Conservation (phyloP, 2,888 invertebrate species). For the Morpho helenor region DNA sequence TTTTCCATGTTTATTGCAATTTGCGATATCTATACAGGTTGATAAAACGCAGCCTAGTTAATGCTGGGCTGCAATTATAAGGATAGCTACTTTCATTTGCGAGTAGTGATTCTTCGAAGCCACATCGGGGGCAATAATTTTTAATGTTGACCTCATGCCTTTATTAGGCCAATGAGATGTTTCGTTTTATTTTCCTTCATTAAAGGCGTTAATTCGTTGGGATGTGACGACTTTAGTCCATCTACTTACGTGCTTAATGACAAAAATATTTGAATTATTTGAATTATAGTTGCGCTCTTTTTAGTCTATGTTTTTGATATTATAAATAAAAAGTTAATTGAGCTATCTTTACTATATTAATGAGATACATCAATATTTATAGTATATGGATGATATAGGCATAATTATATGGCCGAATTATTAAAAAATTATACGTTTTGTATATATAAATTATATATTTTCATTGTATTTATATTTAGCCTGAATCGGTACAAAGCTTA, state of each 20-base stretch:
- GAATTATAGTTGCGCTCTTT: slow-evolving; percentile 6
- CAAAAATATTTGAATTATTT: too few species aligned
- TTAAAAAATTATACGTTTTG: too few species aligned
- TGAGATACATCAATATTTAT: too few species aligned
- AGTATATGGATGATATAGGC: too few species aligned
- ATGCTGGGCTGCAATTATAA: slow-evolving; percentile 17
- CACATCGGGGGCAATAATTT: slow-evolving; percentile 7
- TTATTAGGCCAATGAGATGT: slow-evolving; percentile 4
- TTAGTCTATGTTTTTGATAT: neutral
- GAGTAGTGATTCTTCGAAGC: slow-evolving; percentile 7
- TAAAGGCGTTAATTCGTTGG: neutral
- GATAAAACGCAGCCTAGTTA: slow-evolving; percentile 19
- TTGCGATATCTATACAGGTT: slow-evolving; percentile 12
- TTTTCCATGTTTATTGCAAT: slow-evolving; percentile 2
- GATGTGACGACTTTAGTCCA: slow-evolving; percentile 4
- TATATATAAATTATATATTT: too few species aligned
- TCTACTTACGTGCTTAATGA: too few species aligned
- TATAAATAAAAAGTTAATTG: too few species aligned
- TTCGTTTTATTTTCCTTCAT: slow-evolving; percentile 3
- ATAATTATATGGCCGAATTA: too few species aligned
- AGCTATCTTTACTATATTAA: too few species aligned
- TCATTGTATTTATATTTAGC: too few species aligned
- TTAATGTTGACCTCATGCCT: slow-evolving; percentile 12
- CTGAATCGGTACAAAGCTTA: too few species aligned
- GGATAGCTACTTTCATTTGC: slow-evolving; percentile 11